Base-by-base conservation (phyloP, 2,888 invertebrate species). In the Camptogramma bilineatum region DNA sequence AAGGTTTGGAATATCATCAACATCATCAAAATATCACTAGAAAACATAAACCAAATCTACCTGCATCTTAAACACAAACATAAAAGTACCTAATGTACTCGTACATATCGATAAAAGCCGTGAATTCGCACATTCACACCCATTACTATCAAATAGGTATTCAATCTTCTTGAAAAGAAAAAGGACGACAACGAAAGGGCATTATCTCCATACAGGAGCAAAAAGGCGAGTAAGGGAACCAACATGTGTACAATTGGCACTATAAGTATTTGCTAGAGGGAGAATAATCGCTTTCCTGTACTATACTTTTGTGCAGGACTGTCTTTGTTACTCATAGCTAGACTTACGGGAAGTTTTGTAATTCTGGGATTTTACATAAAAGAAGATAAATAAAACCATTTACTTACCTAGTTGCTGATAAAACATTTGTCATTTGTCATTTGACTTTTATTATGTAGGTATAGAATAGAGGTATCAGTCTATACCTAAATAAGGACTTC, bases 221-320 rank as follows among this genome's bases (percentile, higher is more conserved):
- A 77, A 81, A 85, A 83, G 74, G 74, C 78, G 77, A 77, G 74
- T 73, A 72, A 78, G 82, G 85, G 85, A 87, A 83, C 79, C 75
- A 77, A 78, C 88, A 90, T 83, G 81, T 88, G 86, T 84, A 82
- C 85, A 84, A 90, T 88, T 85, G 87, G 82, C 83, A 84, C 82
- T 81, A 81, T 81, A 81, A 87, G 81, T 82, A 81, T 82, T 84
- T 82, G 78, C 77, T 78, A 73, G 73, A 72, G 77, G 79, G 77
- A 76, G 78, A 77, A 69, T 88, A 86, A 86, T 85, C 84, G 88
- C 80, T 87, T 85, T 81, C 82, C 84, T 84, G 82, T 78, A 76
- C 74, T 52, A 74, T 44, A 17, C 75, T 79, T 79, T 78, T 65
- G 46, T 18, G 28, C 28, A 21, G 31, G 28, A 28, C 50, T 52